Evolutionary conservation across 2,888 invertebrate species (phyloP).

Genomic region (Leptopterna dolabrata): DNA sequence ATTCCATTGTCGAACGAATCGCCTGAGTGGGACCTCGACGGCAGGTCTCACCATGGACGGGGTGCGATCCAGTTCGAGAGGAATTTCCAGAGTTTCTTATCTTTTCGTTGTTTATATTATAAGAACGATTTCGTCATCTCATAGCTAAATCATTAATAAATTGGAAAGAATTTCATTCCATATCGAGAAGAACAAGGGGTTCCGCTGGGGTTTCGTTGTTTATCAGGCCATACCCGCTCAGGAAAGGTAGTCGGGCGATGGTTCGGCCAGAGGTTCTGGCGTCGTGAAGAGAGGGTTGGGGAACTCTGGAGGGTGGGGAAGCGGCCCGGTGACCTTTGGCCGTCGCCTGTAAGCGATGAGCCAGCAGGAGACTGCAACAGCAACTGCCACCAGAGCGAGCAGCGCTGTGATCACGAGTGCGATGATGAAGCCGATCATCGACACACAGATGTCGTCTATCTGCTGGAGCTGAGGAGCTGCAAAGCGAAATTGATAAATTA

Average conservation of each 20-base stretch:
- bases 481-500: too few relatives aligned
- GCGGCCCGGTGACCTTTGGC: slow-evolving; percentile 87
- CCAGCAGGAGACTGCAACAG: slow-evolving; percentile 95
- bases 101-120: slow-evolving; percentile 13
- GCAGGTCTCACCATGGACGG: background rate
- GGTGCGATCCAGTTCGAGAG: slow-evolving; percentile 23
- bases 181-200: background rate
- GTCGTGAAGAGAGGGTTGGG: slow-evolving; percentile 92
- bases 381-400: slow-evolving; percentile 91
- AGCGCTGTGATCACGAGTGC: slow-evolving; percentile 92
- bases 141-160: slow-evolving; percentile 40
- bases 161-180: slow-evolving; percentile 44
- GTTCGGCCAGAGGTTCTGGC: slow-evolving; percentile 83
- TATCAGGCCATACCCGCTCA: slow-evolving; percentile 54
- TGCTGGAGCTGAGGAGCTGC: slow-evolving; percentile 66
- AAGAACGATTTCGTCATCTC: slow-evolving; percentile 35
- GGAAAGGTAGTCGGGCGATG: slow-evolving; percentile 81
- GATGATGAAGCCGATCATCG: slow-evolving; percentile 92
- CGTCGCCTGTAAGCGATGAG: slow-evolving; percentile 91
- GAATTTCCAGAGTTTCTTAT: slow-evolving; percentile 38
- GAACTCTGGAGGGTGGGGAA: slow-evolving; percentile 95
- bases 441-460: slow-evolving; percentile 90
- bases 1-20: slow-evolving; percentile 43
- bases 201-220: background rate
- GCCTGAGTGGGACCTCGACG: slow-evolving; percentile 20